Evolutionary conservation across 2,797 vertebrate species (phyloP).

Genomic region (Rallus crepitans): DNA sequence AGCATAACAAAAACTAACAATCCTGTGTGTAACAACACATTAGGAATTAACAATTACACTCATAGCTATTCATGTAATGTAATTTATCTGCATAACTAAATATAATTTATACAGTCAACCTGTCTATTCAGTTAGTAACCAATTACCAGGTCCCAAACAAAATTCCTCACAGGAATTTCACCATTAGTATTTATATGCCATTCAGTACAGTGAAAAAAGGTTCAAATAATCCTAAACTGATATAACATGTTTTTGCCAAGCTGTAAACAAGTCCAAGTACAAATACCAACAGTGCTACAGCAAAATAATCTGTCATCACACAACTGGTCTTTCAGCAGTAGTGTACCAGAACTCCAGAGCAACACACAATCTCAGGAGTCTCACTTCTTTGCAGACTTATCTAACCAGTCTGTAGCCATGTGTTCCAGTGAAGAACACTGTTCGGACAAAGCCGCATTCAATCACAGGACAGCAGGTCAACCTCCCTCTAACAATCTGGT

Average conservation of each 20-base stretch:
- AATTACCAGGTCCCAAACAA: not conserved
- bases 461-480: not conserved
- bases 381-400: not conserved
- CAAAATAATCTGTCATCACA: not conserved
- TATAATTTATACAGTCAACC: not conserved
- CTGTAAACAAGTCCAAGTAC: not conserved
- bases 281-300: not conserved
- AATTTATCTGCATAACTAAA: no score
- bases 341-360: rapidly evolving
- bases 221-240: not conserved
- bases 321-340: not conserved
- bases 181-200: not conserved
- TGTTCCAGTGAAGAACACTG: not conserved
- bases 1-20: not conserved
- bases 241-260: not conserved
- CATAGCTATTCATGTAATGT: not conserved
- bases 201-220: not conserved
- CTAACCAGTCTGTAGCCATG: rapidly evolving
- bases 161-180: not conserved
- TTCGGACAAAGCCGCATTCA: not conserved
- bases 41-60: not conserved
- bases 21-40: not conserved
- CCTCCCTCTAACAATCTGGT: not conserved
- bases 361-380: not conserved
- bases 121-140: not conserved